Evolutionary conservation across 2,797 vertebrate species (phyloP).

Genomic region (Anguilla pacifica): DNA sequence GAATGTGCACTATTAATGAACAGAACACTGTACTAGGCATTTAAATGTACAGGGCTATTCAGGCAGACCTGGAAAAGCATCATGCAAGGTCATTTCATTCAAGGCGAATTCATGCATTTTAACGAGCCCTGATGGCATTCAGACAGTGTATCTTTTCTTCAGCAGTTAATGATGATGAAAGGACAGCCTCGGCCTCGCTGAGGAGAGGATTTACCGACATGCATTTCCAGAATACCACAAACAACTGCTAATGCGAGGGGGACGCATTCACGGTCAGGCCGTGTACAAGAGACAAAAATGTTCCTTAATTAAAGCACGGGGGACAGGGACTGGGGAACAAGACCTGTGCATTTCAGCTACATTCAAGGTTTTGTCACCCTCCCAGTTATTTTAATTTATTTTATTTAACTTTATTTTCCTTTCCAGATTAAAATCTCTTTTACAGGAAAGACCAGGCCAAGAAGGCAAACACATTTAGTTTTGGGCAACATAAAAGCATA

Average conservation of each 20-base stretch:
- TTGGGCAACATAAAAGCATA: too few relatives aligned
- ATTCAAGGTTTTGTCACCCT: too few relatives aligned
- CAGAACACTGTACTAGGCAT: neutral
- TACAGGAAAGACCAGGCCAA: too few relatives aligned
- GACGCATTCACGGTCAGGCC: neutral
- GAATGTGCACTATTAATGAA: neutral
- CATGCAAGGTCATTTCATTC: neutral
- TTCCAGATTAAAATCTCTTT: too few relatives aligned
- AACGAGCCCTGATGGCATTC: neutral
- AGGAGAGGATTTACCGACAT: neutral
- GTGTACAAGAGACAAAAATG: conserved; percentile 5
- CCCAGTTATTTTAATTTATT: too few relatives aligned
- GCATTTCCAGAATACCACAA: neutral
- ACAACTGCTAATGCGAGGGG: neutral
- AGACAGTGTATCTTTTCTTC: neutral
- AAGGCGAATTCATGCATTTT: neutral
- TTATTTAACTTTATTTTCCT: too few relatives aligned
- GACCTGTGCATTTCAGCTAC: neutral
- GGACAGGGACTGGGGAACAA: neutral
- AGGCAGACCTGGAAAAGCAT: neutral
- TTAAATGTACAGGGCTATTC: neutral
- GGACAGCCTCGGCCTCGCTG: neutral
- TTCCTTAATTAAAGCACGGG: neutral
- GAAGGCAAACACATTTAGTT: too few relatives aligned
- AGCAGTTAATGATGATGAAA: neutral